Evolutionary conservation across 2,113 vertebrate species (phyloP).

Genomic region (Danio rerio): GRCz12tu NC_133182.1:31441501-31442000

Average conservation of each 20-base stretch:
- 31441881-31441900: conserved; percentile 1
- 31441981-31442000: background rate
- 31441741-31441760: conserved; percentile 20
- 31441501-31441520: conserved; percentile 94
- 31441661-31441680: conserved; percentile 86
- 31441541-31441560: conserved; percentile 89
- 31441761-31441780: conserved; percentile 28
- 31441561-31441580: conserved; percentile 58
- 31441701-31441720: conserved; percentile 62
- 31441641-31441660: conserved; percentile 82
- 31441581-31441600: conserved; percentile 73
- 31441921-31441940: background rate
- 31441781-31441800: conserved; percentile 35
- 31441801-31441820: conserved; percentile 35
- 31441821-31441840: conserved; percentile 38
- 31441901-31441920: conserved; percentile 19
- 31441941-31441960: conserved; percentile 5
- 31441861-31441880: conserved; percentile 13
- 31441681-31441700: conserved; percentile 95
- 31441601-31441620: conserved; percentile 83
- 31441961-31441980: background rate
- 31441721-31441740: conserved; percentile 41
- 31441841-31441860: conserved; percentile 37
- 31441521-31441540: conserved; percentile 86
- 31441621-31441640: conserved; percentile 90